Conservation (phyloP, 2,797 vertebrate species). For the Eleutherodactylus coqui region DNA sequence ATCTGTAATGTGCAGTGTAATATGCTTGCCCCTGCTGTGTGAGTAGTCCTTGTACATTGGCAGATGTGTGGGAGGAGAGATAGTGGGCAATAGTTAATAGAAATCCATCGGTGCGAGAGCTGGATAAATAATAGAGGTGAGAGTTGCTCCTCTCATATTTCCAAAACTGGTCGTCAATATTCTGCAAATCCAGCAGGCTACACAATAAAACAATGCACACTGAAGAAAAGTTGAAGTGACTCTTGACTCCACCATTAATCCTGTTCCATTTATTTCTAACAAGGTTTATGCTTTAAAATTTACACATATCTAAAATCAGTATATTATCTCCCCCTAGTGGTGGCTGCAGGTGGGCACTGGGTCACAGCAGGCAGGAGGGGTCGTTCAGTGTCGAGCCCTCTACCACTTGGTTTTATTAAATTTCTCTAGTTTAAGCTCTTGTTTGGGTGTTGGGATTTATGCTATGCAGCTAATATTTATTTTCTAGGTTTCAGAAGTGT, state of each 20-base stretch:
- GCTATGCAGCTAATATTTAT: too few species aligned
- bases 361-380: too few species aligned
- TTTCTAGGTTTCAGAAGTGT: too few species aligned
- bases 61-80: not conserved
- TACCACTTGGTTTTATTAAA: too few species aligned
- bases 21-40: not conserved
- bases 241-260: not conserved
- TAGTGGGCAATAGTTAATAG: slow-evolving; percentile 11
- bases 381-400: too few species aligned
- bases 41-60: not conserved
- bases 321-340: slow-evolving; percentile 1
- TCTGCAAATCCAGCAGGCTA: not conserved
- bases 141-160: not conserved
- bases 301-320: too few species aligned
- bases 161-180: slow-evolving; percentile 5
- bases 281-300: not conserved
- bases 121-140: not conserved
- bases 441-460: too few species aligned
- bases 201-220: not conserved
- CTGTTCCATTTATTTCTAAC: not conserved
- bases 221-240: not conserved
- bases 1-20: not conserved
- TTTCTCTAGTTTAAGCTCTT: too few species aligned
- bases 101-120: not conserved
- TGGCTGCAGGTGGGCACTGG: not conserved